phyloP scores from a whole-genome alignment of 2,113 vertebrate genomes.

The Tringa solitaria region DNA sequence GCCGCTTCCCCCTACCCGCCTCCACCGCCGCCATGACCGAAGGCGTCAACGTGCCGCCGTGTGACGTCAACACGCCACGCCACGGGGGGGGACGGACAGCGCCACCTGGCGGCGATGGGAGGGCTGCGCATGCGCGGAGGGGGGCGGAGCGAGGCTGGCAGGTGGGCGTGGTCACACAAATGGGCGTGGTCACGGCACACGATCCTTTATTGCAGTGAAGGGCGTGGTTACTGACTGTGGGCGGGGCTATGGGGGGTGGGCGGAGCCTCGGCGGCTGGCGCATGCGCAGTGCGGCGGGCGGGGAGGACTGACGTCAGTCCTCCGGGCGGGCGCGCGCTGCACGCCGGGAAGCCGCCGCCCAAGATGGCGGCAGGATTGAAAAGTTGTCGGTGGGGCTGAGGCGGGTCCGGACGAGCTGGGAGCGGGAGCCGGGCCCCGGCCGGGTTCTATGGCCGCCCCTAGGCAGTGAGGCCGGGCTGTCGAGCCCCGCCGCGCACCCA shows the following conservation, averaged over 20 bases:
- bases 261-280: neutral
- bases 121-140: accelerated
- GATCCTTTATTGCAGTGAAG: no score
- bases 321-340: constrained; percentile 45
- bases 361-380: constrained; percentile 92
- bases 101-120: neutral
- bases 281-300: neutral
- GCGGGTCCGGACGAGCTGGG: neutral
- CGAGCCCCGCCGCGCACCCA: neutral
- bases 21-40: accelerated
- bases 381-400: constrained; percentile 69
- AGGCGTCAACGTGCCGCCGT: accelerated
- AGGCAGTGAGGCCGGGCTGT: neutral
- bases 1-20: accelerated
- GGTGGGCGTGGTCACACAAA: neutral
- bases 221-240: no score
- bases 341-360: constrained; percentile 84
- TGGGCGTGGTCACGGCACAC: no score
- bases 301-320: constrained; percentile 30
- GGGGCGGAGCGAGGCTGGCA: no score
- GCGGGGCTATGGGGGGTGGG: no score
- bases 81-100: accelerated
- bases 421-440: neutral
- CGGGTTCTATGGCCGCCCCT: neutral
- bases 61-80: accelerated